Conservation (phyloP, 2,797 vertebrate species). For the Pseudomugil tenellus region DNA sequence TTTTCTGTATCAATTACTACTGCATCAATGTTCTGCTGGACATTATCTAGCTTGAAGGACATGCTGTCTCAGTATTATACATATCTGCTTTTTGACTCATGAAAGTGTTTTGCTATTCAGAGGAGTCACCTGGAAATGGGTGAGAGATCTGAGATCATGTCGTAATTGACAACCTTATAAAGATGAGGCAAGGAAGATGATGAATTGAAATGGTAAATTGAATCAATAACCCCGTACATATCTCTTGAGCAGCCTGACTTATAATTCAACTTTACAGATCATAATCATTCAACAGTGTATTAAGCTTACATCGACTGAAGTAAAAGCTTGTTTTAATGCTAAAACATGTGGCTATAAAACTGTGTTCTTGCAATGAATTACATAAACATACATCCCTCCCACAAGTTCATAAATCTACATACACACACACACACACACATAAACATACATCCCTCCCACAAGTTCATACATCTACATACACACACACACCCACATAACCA, state of each 20-base stretch:
- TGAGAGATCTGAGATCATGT: slow-evolving; percentile 58
- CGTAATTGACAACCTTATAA: slow-evolving; percentile 75
- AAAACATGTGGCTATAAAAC: slow-evolving; percentile 22
- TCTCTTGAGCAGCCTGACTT: slow-evolving; percentile 62
- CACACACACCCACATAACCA: no score
- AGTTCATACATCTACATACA: no score
- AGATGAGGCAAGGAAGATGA: slow-evolving; percentile 72
- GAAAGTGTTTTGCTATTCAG: slow-evolving; percentile 69
- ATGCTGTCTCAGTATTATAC: slow-evolving; percentile 76
- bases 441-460: no score
- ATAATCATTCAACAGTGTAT: slow-evolving; percentile 38
- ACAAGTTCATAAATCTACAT: no score
- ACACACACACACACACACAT: no score
- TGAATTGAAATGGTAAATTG: slow-evolving; percentile 68
- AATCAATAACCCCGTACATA: slow-evolving; percentile 76
- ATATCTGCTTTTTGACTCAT: slow-evolving; percentile 75
- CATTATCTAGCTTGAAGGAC: slow-evolving; percentile 74
- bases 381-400: no score
- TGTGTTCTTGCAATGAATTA: slow-evolving; percentile 7
- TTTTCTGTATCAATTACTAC: slow-evolving; percentile 79
- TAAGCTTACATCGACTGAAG: slow-evolving; percentile 16
- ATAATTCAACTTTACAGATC: slow-evolving; percentile 53
- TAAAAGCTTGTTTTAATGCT: slow-evolving; percentile 32
- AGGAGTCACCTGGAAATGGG: slow-evolving; percentile 53
- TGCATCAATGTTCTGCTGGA: slow-evolving; percentile 70